Conservation (phyloP, 2,888 invertebrate genomes). For the Brassicogethes aeneus region DNA sequence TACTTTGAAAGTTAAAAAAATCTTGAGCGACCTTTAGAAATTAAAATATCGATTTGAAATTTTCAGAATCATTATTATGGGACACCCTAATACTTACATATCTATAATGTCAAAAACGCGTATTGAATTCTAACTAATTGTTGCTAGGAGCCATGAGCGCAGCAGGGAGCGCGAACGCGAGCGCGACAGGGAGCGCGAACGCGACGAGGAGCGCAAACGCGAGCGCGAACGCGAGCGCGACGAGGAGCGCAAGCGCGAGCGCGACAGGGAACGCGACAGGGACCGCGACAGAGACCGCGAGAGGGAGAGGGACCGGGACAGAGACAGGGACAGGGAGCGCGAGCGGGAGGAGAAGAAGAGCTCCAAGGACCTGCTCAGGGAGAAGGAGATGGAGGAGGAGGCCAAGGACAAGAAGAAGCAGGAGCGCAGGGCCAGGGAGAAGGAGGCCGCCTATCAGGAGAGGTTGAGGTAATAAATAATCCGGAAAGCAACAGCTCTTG, state of each 20-base stretch:
- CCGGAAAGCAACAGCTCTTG: not conserved
- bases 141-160: slow-evolving; percentile 38
- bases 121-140: too few species aligned
- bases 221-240: slow-evolving; percentile 39
- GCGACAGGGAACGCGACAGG: slow-evolving; percentile 38
- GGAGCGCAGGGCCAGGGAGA: slow-evolving; percentile 87
- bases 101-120: too few species aligned
- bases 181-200: slow-evolving; percentile 39
- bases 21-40: too few species aligned
- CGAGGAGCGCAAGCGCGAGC: slow-evolving; percentile 36
- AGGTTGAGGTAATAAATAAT: slow-evolving; percentile 42
- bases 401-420: slow-evolving; percentile 79
- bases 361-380: slow-evolving; percentile 56
- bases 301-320: slow-evolving; percentile 39
- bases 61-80: too few species aligned
- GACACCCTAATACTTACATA: too few species aligned
- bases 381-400: slow-evolving; percentile 87
- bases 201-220: slow-evolving; percentile 38
- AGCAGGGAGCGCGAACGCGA: slow-evolving; percentile 39
- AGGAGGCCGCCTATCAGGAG: slow-evolving; percentile 95
- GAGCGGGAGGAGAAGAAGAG: slow-evolving; percentile 46
- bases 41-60: too few species aligned
- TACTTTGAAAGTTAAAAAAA: too few species aligned
- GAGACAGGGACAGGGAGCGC: slow-evolving; percentile 51
- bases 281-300: slow-evolving; percentile 42